These are phyloP conservation scores for Sisyra nigra DNA, from an alignment of 2,888 invertebrate species.

Conservation along the genomic window DNA sequence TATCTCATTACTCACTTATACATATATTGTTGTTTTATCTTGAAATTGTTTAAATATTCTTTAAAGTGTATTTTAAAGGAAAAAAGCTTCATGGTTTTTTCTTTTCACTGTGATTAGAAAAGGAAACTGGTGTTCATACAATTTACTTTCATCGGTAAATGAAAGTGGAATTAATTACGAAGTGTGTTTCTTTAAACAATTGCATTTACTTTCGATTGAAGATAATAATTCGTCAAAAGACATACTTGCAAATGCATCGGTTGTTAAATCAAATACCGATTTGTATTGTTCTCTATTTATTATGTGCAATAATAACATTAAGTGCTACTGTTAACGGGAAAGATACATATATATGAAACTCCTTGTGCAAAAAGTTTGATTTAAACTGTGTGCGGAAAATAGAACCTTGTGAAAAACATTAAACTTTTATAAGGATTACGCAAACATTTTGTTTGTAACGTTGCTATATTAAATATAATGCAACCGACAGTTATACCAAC, in stretches of 20 bases:
- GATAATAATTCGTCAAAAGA: background rate
- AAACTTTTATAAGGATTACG: background rate
- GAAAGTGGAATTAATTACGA: constrained; percentile 3
- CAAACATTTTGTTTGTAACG: background rate
- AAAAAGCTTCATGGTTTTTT: background rate
- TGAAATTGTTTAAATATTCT: too few species aligned
- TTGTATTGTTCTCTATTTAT: background rate
- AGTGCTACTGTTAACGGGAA: background rate
- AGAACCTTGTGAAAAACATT: background rate
- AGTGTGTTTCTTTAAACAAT: background rate
- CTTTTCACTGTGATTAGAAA: background rate
- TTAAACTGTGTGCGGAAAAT: background rate
- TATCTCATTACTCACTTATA: too few species aligned
- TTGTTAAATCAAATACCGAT: background rate
- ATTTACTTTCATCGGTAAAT: constrained; percentile 3
- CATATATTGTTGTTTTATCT: too few species aligned
- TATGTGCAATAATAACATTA: constrained; percentile 2
- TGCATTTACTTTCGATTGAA: constrained; percentile 1
- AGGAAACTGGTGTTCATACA: background rate
- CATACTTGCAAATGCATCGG: background rate
- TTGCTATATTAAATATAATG: background rate
- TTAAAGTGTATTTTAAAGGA: background rate
- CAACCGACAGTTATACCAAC: constrained; percentile 3
- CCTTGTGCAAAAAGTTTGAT: background rate
- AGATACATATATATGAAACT: background rate